These are phyloP conservation scores for Tapirus indicus DNA, from an alignment of 2,797 vertebrate genomes.

Conservation along the genomic window DNA sequence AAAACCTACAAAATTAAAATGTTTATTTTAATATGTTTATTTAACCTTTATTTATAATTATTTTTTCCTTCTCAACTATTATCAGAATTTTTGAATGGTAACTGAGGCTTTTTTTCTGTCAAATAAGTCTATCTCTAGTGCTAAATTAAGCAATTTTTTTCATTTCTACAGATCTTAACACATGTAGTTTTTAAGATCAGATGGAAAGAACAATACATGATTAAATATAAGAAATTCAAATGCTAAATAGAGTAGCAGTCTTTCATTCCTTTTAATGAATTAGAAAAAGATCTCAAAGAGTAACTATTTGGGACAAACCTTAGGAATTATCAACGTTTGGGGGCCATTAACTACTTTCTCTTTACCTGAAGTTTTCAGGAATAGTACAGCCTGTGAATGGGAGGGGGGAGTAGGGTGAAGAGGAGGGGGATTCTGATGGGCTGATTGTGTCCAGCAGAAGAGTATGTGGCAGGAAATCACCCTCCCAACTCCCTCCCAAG, in stretches of 20 bases:
- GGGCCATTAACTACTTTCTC: not conserved
- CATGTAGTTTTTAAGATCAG: not conserved
- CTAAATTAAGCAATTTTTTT: not conserved
- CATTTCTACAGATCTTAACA: slow-evolving; percentile 15
- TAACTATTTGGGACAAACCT: not conserved
- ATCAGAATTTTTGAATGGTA: not conserved
- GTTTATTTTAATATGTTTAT: not conserved
- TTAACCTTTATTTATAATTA: not conserved
- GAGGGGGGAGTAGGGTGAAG: not conserved
- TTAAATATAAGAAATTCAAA: slow-evolving; percentile 22
- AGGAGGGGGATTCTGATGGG: too few relatives aligned
- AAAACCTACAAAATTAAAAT: not conserved
- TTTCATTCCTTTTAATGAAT: not conserved
- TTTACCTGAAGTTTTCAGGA: not conserved
- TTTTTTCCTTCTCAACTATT: not conserved
- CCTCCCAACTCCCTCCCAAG: not conserved
- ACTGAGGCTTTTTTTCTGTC: not conserved
- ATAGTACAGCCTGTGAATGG: not conserved
- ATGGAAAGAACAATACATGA: not conserved
- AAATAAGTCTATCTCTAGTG: not conserved
- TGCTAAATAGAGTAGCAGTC: not conserved
- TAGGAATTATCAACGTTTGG: not conserved
- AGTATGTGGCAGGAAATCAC: not conserved
- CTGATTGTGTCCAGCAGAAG: too few relatives aligned
- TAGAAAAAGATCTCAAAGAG: not conserved